These are phyloP conservation scores for Dipodomys spectabilis DNA, from an alignment of 2,113 vertebrate genomes.

Conservation along the genomic window DNA sequence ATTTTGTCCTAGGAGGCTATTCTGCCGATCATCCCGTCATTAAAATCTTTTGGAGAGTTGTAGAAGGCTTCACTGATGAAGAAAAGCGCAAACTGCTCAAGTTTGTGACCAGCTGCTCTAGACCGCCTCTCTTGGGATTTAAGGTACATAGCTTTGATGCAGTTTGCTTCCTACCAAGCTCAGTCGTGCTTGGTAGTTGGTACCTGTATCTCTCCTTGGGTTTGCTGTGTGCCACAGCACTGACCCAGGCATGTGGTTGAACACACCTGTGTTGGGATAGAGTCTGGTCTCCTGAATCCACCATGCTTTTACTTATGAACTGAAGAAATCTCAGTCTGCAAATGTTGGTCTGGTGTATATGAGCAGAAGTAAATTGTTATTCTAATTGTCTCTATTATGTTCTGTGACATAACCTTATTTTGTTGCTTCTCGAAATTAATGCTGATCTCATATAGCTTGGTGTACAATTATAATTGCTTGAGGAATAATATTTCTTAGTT, in stretches of 20 bases:
- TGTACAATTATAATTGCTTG: too few relatives aligned
- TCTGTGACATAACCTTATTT: too few relatives aligned
- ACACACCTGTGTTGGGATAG: fast-evolving
- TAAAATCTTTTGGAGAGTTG: conserved; percentile 97
- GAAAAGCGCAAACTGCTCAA: conserved; percentile 97
- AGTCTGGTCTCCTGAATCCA: fast-evolving
- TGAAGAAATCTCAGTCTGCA: background rate
- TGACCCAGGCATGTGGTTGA: fast-evolving
- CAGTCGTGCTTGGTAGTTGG: fast-evolving
- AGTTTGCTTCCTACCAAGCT: background rate
- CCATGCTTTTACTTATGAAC: background rate
- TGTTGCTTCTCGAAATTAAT: background rate
- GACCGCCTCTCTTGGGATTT: conserved; percentile 97
- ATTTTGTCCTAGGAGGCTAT: conserved; percentile 92
- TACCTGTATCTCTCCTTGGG: background rate
- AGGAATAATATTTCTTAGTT: too few relatives aligned
- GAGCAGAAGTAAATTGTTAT: fast-evolving
- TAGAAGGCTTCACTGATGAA: conserved; percentile 97
- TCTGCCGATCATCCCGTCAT: conserved; percentile 96
- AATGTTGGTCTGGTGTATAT: fast-evolving
- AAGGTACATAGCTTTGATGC: conserved; percentile 88
- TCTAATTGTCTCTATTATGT: fast-evolving
- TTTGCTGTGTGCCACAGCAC: background rate
- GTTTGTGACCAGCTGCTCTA: conserved; percentile 98
- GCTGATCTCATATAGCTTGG: too few relatives aligned